Evolutionary conservation across 2,888 invertebrate genomes (phyloP).

Genomic region (Elmis aenea): DNA sequence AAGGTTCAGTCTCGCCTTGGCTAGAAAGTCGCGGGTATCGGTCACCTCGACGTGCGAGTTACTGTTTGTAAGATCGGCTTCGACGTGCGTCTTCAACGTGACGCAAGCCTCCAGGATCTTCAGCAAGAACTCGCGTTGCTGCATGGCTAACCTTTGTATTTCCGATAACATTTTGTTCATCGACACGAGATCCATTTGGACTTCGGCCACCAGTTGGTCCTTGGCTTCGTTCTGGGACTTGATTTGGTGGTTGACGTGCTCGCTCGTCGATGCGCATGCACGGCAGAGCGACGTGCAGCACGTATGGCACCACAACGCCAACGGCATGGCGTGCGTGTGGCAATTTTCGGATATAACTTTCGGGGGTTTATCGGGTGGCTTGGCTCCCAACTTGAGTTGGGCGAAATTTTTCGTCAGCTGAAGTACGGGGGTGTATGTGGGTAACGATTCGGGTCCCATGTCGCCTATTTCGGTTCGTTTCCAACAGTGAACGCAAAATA

Average conservation of each 20-base stretch:
- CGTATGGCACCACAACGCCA: constrained; percentile 65
- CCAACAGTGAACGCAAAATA: constrained; percentile 71
- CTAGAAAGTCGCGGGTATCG: constrained; percentile 60
- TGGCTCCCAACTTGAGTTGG: constrained; percentile 52
- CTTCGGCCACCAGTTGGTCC: constrained; percentile 60
- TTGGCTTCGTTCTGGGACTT: constrained; percentile 64
- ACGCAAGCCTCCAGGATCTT: constrained; percentile 71
- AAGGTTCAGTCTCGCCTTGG: constrained; percentile 56
- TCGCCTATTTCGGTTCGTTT: constrained; percentile 66
- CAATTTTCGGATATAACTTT: constrained; percentile 57
- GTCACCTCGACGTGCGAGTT: constrained; percentile 61
- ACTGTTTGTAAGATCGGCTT: constrained; percentile 66
- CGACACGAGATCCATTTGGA: constrained; percentile 61
- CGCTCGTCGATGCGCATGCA: constrained; percentile 61
- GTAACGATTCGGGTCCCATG: constrained; percentile 61
- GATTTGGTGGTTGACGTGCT: constrained; percentile 63
- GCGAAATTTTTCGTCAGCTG: constrained; percentile 61
- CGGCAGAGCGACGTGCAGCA: constrained; percentile 62
- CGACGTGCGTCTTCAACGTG: constrained; percentile 68
- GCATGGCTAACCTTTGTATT: constrained; percentile 64
- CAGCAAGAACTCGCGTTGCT: constrained; percentile 66
- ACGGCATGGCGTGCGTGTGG: constrained; percentile 67
- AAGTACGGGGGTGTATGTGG: constrained; percentile 63
- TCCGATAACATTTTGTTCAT: constrained; percentile 66
- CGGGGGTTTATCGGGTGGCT: constrained; percentile 44